Conservation (phyloP, 2,888 invertebrate species). For the Mesochorus sp. region DNA sequence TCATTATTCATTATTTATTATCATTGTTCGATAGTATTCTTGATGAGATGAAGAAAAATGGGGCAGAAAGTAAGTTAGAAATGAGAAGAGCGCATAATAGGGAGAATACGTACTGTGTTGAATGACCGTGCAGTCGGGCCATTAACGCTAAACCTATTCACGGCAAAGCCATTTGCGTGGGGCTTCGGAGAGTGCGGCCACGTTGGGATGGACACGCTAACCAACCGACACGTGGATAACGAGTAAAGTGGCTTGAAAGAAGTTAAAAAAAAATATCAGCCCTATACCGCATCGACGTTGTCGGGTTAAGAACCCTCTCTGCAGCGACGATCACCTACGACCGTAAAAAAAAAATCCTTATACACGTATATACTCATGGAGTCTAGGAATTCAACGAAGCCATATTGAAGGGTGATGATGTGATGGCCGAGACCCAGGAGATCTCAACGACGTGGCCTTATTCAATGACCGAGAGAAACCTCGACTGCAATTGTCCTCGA, state of each 20-base stretch:
- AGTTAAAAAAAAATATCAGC: background rate
- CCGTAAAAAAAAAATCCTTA: conserved; percentile 30
- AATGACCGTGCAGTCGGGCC: conserved; percentile 3
- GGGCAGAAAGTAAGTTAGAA: background rate
- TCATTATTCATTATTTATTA: too few relatives aligned
- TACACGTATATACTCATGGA: background rate
- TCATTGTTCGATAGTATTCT: too few relatives aligned
- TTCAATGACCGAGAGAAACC: conserved; percentile 15
- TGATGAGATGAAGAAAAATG: background rate
- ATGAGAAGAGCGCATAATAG: background rate
- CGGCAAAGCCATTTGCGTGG: conserved; percentile 15
- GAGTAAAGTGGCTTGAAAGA: background rate
- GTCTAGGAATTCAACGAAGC: conserved; percentile 38
- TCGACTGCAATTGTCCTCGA: conserved; percentile 24
- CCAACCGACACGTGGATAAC: conserved; percentile 9
- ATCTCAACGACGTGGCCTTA: conserved; percentile 16
- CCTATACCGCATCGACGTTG: background rate
- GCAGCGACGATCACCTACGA: conserved; percentile 11
- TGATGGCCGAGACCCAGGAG: conserved; percentile 38
- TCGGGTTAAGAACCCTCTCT: conserved; percentile 41
- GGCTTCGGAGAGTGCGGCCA: conserved; percentile 30
- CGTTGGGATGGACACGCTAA: conserved; percentile 1
- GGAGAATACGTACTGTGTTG: background rate
- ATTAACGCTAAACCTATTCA: conserved; percentile 19
- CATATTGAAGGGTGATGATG: conserved; percentile 19